Conservation (phyloP, 1,140 invertebrate genomes). For the Diachasma alloeum region DNA sequence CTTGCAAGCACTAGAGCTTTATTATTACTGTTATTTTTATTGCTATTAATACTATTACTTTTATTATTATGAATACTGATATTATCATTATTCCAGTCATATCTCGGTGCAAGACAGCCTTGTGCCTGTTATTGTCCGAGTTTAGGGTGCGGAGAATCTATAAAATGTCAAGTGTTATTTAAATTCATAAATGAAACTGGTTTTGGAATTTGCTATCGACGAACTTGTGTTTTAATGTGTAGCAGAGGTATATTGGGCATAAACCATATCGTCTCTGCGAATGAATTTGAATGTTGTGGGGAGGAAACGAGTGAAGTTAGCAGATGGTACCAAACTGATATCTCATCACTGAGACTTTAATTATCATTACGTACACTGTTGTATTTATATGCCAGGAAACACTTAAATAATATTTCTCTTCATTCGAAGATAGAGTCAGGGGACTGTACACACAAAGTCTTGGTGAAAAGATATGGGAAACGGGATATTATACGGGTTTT, state of each 20-base stretch:
- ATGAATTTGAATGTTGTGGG: background rate
- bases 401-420: conserved; percentile 65
- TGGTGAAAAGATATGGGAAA: conserved; percentile 20
- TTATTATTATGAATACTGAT: conserved; percentile 8
- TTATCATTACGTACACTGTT: conserved; percentile 61
- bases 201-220: no score
- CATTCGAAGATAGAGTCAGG: conserved; percentile 39
- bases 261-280: background rate
- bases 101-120: background rate
- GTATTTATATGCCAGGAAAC: conserved; percentile 65
- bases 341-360: conserved; percentile 54
- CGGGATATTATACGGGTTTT: conserved; percentile 21
- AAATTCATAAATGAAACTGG: no score
- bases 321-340: conserved; percentile 29
- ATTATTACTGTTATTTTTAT: background rate
- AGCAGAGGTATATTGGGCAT: no score
- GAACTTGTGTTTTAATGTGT: no score
- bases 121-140: background rate
- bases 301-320: conserved; percentile 10
- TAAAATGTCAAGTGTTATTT: background rate
- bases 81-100: background rate
- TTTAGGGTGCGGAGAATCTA: background rate
- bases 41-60: background rate
- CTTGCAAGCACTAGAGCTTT: background rate
- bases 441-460: background rate